Evolutionary conservation across 2,888 invertebrate species (phyloP), one percentile per base, ranked within the genome.

Genomic region (Apotomis capreana): DNA sequence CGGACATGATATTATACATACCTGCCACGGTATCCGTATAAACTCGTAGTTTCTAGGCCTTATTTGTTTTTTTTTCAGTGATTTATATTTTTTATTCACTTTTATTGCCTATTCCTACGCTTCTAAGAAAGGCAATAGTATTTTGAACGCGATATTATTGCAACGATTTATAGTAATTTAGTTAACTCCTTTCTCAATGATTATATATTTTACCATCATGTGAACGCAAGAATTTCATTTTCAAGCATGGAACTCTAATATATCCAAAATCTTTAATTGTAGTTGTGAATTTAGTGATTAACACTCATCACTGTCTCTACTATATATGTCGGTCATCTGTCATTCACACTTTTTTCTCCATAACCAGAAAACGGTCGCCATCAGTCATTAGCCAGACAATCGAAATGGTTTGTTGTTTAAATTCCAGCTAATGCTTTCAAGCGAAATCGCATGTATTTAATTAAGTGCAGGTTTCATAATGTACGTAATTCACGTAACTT

Each of bases 401-500:
- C 49, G 60, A 63, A 44, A 37, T 10, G 10, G 12, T 65, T 44
- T 49, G 36, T 61, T 63, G 44, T 57, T 65, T 40, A 26, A 12
- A 40, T 10, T 4, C 12, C 6, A 58, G 26, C 58, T 26, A 58
- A 51, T 15, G n/a, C 46, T 65, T 65, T 65, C 55, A 6, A 44
- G 55, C n/a, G 36, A 46, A 65, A 65, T 65, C 36, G 65, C 65
- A 65, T 65, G 55, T 57, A 9, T 46, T 26, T 64, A 57, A 65
- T 65, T 65, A 65, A 4, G 6, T 46, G 55, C 55, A 49, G 44
- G 51, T 69, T 69, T 46, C 68, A 46, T 61, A 69, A 69, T 61
- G 52, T 40, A 61, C 8, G 68, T 61, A 69, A 69, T 46, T 61
- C 61, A 46, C 61, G 68, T 69, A 61, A 68, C 52, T 69, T 69